A percentile compares a stretch with the other conserved stretches of the same genome.
phyloP scores from a whole-genome alignment of 2,113 vertebrate species.

The Poicephalus meyeri region DNA sequence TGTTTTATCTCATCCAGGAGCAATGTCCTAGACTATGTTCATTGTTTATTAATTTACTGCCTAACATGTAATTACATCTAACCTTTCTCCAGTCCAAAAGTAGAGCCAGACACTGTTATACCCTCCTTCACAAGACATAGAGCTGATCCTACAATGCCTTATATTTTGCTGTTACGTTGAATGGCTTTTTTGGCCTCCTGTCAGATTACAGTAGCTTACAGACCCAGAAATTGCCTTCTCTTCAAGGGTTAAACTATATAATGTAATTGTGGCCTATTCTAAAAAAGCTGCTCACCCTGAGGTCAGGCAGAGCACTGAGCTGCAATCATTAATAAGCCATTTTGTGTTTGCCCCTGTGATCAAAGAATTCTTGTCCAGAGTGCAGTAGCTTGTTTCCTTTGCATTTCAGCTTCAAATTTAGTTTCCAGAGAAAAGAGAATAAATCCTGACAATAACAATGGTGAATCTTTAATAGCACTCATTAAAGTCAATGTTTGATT shows the following conservation, averaged over 20 bases:
- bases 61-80: not conserved
- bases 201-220: not conserved
- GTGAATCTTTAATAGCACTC: slow-evolving; percentile 69
- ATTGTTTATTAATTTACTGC: not conserved
- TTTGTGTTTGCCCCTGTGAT: slow-evolving; percentile 67
- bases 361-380: slow-evolving; percentile 45
- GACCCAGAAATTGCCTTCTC: not conserved
- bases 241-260: slow-evolving; percentile 45
- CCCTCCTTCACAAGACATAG: rapidly evolving
- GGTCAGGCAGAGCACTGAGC: slow-evolving; percentile 45
- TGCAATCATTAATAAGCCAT: slow-evolving; percentile 65
- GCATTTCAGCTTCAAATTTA: slow-evolving; percentile 38
- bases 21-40: not conserved
- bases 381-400: slow-evolving; percentile 52
- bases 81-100: not conserved
- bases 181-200: not conserved
- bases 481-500: slow-evolving; percentile 68
- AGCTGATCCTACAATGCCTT: not conserved
- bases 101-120: not conserved
- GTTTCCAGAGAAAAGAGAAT: slow-evolving; percentile 54
- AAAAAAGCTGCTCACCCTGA: slow-evolving; percentile 19
- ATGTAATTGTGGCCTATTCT: not conserved
- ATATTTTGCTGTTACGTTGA: not conserved
- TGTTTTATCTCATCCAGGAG: not conserved
- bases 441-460: slow-evolving; percentile 66